phyloP scores from a whole-genome alignment of 2,888 invertebrate genomes.

The Rhynchonema sp. region DNA sequence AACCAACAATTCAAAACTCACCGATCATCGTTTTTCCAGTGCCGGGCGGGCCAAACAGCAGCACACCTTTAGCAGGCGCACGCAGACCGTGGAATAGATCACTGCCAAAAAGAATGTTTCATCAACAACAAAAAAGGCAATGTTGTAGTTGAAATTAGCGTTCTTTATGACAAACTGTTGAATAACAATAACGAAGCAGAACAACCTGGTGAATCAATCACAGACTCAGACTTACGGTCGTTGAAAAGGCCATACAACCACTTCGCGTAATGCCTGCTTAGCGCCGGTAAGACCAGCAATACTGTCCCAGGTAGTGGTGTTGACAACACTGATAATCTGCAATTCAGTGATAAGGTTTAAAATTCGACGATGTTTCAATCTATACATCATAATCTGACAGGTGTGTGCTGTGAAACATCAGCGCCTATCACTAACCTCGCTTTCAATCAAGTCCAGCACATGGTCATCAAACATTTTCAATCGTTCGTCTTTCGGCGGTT shows the following conservation, averaged over 20 bases:
- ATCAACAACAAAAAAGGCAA: too few relatives aligned
- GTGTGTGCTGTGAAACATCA: too few relatives aligned
- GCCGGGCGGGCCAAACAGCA: slow-evolving; percentile 88
- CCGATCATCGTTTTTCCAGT: slow-evolving; percentile 94
- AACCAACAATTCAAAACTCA: too few relatives aligned
- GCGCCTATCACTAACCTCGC: not conserved
- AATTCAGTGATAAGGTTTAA: not conserved
- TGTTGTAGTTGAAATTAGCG: too few relatives aligned
- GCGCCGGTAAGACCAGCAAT: slow-evolving; percentile 77
- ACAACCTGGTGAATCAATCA: too few relatives aligned
- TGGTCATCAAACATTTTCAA: not conserved
- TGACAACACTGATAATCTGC: slow-evolving; percentile 24
- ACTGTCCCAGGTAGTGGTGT: slow-evolving; percentile 77
- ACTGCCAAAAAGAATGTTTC: slow-evolving; percentile 17
- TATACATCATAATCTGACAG: too few relatives aligned
- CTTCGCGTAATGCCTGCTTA: slow-evolving; percentile 77
- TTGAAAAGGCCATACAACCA: slow-evolving; percentile 77
- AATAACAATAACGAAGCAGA: too few relatives aligned
- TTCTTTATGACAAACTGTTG: too few relatives aligned
- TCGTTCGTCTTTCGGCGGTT: not conserved
- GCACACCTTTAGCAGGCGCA: slow-evolving; percentile 75
- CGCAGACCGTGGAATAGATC: slow-evolving; percentile 84
- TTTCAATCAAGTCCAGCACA: not conserved
- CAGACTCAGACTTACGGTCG: slow-evolving; percentile 41
- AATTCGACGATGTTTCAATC: too few relatives aligned